Evolutionary conservation across 2,797 vertebrate genomes (phyloP).

Genomic region (Hippocampus kuda): DNA sequence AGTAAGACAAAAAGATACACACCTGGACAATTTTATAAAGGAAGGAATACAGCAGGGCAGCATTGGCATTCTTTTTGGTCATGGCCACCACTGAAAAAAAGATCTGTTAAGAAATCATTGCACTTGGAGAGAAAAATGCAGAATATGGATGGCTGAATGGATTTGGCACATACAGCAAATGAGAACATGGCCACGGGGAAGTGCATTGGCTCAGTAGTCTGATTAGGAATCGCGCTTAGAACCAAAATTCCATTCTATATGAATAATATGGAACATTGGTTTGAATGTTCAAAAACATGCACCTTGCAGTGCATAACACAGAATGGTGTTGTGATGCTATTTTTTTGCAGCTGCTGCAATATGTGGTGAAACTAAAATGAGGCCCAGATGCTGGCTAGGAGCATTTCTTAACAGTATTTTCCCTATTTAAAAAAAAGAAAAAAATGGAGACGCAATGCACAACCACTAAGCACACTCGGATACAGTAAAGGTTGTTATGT

Average conservation of each 20-base stretch:
- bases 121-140: neutral
- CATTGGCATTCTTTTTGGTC: conserved; percentile 76
- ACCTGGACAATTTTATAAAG: conserved; percentile 77
- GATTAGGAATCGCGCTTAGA: conserved; percentile 40
- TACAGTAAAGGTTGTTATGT: conserved; percentile 76
- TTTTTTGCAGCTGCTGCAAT: conserved; percentile 24
- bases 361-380: conserved; percentile 16
- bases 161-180: conserved; percentile 8
- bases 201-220: conserved; percentile 33
- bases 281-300: conserved; percentile 19
- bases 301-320: conserved; percentile 12
- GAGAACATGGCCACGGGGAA: conserved; percentile 41
- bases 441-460: neutral
- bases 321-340: conserved; percentile 18
- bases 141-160: no score
- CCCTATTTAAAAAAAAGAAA: neutral
- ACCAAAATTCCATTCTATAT: conserved; percentile 42
- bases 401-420: conserved; percentile 6
- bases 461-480: conserved; percentile 33
- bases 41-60: conserved; percentile 72
- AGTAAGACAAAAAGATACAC: conserved; percentile 16
- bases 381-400: conserved; percentile 11
- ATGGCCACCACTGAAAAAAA: conserved; percentile 68
- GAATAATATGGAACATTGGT: conserved; percentile 42
- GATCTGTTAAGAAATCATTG: conserved; percentile 49